Base-by-base conservation (phyloP, 2,888 invertebrate genomes). In the Smittia sp. region DNA sequence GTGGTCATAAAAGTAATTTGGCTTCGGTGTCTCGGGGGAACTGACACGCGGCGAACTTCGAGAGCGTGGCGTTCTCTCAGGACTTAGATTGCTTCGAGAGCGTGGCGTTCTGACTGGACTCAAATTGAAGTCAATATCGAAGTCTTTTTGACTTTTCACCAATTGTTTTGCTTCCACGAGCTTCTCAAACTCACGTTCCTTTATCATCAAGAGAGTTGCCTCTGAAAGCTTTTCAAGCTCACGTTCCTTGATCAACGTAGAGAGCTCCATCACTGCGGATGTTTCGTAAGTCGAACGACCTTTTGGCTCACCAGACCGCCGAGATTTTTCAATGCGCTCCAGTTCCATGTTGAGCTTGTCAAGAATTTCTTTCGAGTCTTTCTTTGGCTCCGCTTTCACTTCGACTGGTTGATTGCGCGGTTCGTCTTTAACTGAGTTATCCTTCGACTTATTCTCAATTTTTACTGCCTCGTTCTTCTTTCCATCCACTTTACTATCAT, bases 321-420 rank as follows among this genome's bases (percentile, higher is more conserved):
- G 1, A 6, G 52, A 24, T 15, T 52, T 41, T 15, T 69, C 69
- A 25, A 27, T 62, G n/a, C 62, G 24, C 18, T 72, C 32, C n/a
- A 72, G 15, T 22, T 72, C 54, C 7, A 38, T 13, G 27, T 72
- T 58, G 18, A 72, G 72, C 27, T 73, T 73, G 15, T 73, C 65
- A n/a, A 73, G 15, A 24, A 73, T 73, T 65, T 65, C 25, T 20
- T 27, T 46, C 1, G 73, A 73, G 63, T 63, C 73, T 25, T 72
- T 72, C 15, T 11, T n/a, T n/a, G 58, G 22, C 18, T 20, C 22
- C 18, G 13, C 22, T 58, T 58, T 58, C 58, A 58, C 58, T 22
- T 13, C n/a, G 46, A n/a, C 46, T 46, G 46, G n/a, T 11, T 46
- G 6, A 46, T 32, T 32, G 9, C 32, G 32, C 32, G 32, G 9